phyloP scores from a whole-genome alignment of 2,113 vertebrate species.

The Noctilio leporinus region DNA sequence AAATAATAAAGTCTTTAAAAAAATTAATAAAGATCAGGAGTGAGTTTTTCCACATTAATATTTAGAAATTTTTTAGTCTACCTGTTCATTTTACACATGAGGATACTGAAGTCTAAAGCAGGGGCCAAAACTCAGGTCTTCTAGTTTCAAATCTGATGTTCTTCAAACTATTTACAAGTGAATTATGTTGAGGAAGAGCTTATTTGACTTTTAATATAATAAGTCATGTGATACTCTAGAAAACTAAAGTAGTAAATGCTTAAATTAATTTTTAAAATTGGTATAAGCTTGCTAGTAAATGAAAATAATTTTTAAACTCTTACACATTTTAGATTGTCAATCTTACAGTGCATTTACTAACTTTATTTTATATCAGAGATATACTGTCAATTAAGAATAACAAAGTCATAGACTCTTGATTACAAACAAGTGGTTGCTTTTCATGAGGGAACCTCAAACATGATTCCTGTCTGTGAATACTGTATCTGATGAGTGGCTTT shows the following conservation, averaged over 20 bases:
- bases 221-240: neutral
- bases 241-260: neutral
- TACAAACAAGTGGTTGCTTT: neutral
- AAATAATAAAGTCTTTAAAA: no score
- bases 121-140: neutral
- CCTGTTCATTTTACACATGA: neutral
- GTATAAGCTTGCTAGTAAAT: neutral
- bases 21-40: no score
- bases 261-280: neutral
- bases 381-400: neutral
- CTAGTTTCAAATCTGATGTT: neutral
- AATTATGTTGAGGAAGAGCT: neutral
- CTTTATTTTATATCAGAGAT: neutral
- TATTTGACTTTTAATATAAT: neutral
- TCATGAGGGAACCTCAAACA: neutral
- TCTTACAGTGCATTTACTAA: neutral
- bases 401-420: conserved; percentile 21
- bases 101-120: neutral
- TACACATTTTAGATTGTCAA: neutral
- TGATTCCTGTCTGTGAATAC: neutral
- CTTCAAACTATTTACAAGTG: neutral
- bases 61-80: neutral
- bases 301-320: neutral
- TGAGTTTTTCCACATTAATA: neutral
- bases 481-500: neutral